phyloP scores from a whole-genome alignment of 2,113 vertebrate species.

The Strigops habroptila region DNA sequence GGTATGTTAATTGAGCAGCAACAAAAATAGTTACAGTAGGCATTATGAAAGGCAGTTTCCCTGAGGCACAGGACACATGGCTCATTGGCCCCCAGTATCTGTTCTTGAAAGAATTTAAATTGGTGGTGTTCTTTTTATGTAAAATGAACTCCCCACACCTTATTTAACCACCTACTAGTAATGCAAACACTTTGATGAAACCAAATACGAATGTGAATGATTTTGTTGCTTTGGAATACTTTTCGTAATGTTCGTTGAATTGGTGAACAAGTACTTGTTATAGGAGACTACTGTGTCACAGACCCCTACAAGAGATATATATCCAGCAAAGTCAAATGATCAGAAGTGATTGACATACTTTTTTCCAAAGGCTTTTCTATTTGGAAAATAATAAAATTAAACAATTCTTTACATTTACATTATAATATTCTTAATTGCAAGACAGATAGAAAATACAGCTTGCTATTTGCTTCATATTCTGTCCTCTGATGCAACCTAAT shows the following conservation, averaged over 20 bases:
- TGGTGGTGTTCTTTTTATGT: not conserved
- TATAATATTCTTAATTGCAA: not conserved
- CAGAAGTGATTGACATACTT: not conserved
- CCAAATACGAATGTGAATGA: not conserved
- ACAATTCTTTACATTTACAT: not conserved
- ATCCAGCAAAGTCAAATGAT: not conserved
- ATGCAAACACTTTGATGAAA: not conserved
- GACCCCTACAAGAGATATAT: accelerated
- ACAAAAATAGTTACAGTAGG: not conserved
- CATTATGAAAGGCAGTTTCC: not conserved
- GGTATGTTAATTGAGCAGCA: not conserved
- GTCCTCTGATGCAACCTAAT: not conserved
- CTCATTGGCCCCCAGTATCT: not conserved
- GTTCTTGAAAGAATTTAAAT: not conserved
- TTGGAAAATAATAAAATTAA: not conserved
- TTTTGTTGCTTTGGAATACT: not conserved
- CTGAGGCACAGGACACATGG: not conserved
- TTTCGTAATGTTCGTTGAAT: not conserved
- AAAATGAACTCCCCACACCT: not conserved
- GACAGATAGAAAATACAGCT: not conserved
- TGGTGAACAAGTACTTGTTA: not conserved
- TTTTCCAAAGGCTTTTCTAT: not conserved
- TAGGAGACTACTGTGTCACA: not conserved
- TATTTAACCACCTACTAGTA: not conserved
- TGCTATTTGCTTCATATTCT: not conserved